Conservation (phyloP, 1,140 invertebrate genomes). For the Bicyclus anynana region DNA sequence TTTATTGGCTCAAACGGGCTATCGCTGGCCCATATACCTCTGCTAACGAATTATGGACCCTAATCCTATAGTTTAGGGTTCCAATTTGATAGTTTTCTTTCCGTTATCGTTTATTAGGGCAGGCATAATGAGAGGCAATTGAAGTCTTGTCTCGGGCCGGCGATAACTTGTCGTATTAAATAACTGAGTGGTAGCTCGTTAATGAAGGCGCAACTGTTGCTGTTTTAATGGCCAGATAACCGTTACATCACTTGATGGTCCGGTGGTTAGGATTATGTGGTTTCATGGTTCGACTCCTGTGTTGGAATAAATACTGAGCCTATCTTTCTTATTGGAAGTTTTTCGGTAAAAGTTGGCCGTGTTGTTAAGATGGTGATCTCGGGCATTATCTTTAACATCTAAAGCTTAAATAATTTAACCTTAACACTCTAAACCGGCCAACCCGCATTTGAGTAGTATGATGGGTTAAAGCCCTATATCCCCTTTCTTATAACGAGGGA, state of each 20-base stretch:
- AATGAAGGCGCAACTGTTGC: neutral
- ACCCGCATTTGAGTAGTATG: too few species aligned
- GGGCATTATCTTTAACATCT: too few species aligned
- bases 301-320: too few species aligned
- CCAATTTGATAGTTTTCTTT: neutral
- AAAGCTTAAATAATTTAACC: too few species aligned
- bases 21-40: conserved; percentile 21
- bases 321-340: too few species aligned
- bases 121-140: conserved; percentile 12
- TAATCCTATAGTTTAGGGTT: neutral
- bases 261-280: neutral
- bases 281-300: too few species aligned
- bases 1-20: conserved; percentile 27
- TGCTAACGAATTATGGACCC: neutral
- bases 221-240: neutral
- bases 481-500: too few species aligned
- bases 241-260: neutral
- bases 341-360: too few species aligned
- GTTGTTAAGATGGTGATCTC: too few species aligned
- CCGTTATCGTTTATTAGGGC: conserved; percentile 12
- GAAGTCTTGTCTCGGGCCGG: conserved; percentile 6
- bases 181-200: conserved; percentile 3
- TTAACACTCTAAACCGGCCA: too few species aligned
- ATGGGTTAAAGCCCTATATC: too few species aligned
- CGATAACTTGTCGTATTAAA: conserved; percentile 3